phyloP scores from a whole-genome alignment of 2,888 invertebrate species.

The Oegoconia quadripuncta region DNA sequence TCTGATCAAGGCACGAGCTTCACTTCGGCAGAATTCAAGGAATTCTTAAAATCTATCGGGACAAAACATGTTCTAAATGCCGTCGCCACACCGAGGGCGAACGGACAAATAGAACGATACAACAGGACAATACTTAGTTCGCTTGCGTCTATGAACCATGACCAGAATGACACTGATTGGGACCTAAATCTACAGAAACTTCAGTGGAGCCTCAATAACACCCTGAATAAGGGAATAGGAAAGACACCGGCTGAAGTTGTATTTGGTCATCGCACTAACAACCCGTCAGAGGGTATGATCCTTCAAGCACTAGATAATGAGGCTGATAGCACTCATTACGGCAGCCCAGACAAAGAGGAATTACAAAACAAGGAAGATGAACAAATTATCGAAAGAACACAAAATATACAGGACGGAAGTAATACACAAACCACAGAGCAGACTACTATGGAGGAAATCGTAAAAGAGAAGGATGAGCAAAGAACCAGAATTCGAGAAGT shows the following conservation, averaged over 20 bases:
- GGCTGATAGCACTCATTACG: too few species aligned
- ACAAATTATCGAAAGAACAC: too few species aligned
- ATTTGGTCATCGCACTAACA: neutral
- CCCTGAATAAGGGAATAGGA: neutral
- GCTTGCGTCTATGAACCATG: constrained; percentile 3
- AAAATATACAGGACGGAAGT: too few species aligned
- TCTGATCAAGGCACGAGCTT: constrained; percentile 14
- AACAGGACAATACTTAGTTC: constrained; percentile 7
- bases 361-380: too few species aligned
- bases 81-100: neutral
- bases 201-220: constrained; percentile 21
- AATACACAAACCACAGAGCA: too few species aligned
- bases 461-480: neutral
- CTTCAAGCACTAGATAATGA: neutral
- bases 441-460: too few species aligned
- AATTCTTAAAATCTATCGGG: constrained; percentile 11
- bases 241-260: neutral
- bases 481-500: neutral
- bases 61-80: constrained; percentile 14
- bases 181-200: constrained; percentile 6
- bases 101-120: constrained; percentile 6
- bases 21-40: constrained; percentile 15
- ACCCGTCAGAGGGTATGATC: neutral
- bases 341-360: neutral
- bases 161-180: constrained; percentile 6